phyloP scores from a whole-genome alignment of 2,113 vertebrate genomes.

The Lynx canadensis region DNA sequence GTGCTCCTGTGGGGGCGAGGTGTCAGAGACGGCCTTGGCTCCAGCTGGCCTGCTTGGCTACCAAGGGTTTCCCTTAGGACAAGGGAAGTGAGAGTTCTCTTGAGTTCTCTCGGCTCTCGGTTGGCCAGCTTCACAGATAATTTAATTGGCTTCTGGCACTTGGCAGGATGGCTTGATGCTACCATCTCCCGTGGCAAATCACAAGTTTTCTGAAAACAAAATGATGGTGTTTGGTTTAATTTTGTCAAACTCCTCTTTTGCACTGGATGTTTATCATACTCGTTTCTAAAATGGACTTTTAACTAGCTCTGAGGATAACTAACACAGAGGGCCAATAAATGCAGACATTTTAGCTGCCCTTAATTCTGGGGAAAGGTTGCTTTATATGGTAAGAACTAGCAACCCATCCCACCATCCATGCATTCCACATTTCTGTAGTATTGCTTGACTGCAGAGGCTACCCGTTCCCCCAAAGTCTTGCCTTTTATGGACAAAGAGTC shows the following conservation, averaged over 20 bases:
- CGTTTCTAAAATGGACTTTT: constrained; percentile 39
- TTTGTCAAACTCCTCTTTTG: not conserved
- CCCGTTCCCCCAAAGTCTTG: not conserved
- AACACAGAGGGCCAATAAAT: constrained; percentile 34
- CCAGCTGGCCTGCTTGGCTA: not conserved
- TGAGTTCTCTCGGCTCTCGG: not conserved
- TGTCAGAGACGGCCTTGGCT: not conserved
- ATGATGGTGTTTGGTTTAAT: not conserved
- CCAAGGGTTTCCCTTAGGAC: not conserved
- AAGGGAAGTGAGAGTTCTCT: not conserved
- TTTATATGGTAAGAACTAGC: constrained; percentile 56
- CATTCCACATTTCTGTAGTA: constrained; percentile 15
- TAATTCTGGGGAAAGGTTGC: constrained; percentile 14
- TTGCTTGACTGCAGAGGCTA: not conserved
- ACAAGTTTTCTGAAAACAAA: not conserved
- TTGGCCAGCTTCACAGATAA: not conserved
- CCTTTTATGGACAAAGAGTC: constrained; percentile 55
- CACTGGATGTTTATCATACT: constrained; percentile 10
- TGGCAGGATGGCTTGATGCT: not conserved
- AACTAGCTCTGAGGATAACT: constrained; percentile 37
- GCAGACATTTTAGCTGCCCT: constrained; percentile 26
- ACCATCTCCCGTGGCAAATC: constrained; percentile 21
- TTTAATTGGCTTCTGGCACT: not conserved
- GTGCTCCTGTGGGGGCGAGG: not conserved
- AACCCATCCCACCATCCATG: not conserved